Evolutionary conservation across 2,797 vertebrate genomes (phyloP), one percentile per base, ranked within the genome.

Genomic region (Limosa lapponica): DNA sequence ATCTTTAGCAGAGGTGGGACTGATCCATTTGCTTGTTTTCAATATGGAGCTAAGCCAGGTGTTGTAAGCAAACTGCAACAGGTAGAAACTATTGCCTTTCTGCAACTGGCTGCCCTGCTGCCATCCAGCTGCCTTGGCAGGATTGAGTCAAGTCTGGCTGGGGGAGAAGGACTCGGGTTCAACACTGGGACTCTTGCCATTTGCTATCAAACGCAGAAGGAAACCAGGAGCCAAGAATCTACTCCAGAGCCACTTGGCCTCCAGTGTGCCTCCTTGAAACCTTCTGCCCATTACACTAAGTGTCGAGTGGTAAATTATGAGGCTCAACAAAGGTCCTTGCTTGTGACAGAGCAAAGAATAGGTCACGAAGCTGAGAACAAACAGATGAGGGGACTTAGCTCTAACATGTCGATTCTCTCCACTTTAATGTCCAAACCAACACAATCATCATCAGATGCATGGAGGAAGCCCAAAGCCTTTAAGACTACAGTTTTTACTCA

Each of bases 51-150:
- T 59, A 64, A 89, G n/a, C 11, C 36, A 62, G 55, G 25, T 54
- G 32, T 10, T 58, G 39, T 44, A 46, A 85, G 22, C 36, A 62
- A 64, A 82, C 5, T 17, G 23, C 27, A 74, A 52, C 34, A 77
- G 48, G 65, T 36, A 62, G 52, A 62, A 89, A 43, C 24, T 19
- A 9, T 0, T 34, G 62, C 19, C 67, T 61, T 80, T 64, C 65
- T 64, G 48, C 43, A 82, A 20, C 34, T 0, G 0, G 27, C 27
- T 82, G 27, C 34, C n/a, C 70, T 1, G 0, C 43, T 66, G 62
- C 30, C 57, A n/a, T 34, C 61, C 81, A 74, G 61, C 61, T 72
- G 30, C 34, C 44, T 37, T 41, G 44, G 64, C 10, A 82, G 25
- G 39, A 93, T 3, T 67, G 51, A 73, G 71, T 37, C 41, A 87